These are phyloP conservation scores for Triplophysa bombifrons DNA, from an alignment of 2,797 vertebrate species.

Conservation along the genomic window DNA sequence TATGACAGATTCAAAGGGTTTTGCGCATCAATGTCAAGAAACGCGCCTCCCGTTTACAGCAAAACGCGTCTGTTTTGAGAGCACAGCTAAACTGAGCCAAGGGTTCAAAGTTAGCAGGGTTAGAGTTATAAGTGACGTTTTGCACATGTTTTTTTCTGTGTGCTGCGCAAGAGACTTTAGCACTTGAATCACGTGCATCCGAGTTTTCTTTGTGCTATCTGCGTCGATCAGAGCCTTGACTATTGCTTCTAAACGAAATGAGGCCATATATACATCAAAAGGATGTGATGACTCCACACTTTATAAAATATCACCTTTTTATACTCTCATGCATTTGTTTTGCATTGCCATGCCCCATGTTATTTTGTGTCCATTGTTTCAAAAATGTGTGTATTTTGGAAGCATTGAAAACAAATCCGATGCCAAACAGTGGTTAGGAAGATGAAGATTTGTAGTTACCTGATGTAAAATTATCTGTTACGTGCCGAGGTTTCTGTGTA, in stretches of 20 bases:
- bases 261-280: constrained; percentile 66
- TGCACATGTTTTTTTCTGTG: constrained; percentile 26
- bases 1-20: constrained; percentile 67
- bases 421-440: constrained; percentile 67
- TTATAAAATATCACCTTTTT: constrained; percentile 51
- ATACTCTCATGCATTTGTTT: constrained; percentile 56
- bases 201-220: constrained; percentile 49
- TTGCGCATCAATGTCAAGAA: constrained; percentile 49
- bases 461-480: constrained; percentile 38
- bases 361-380: not conserved
- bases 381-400: constrained; percentile 50
- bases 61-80: constrained; percentile 46
- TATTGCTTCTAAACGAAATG: constrained; percentile 50
- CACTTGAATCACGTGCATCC: constrained; percentile 72
- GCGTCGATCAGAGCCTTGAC: constrained; percentile 25
- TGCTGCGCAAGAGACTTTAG: constrained; percentile 22
- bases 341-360: constrained; percentile 30
- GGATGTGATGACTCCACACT: constrained; percentile 65
- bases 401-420: constrained; percentile 61
- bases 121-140: constrained; percentile 26
- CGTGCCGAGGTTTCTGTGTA: constrained; percentile 1
- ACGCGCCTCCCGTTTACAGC: not conserved
- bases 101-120: constrained; percentile 21
- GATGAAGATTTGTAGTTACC: constrained; percentile 54
- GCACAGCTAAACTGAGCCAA: constrained; percentile 43